Percentiles rank a stretch among this genome's conserved stretches.
Evolutionary conservation across 2,888 invertebrate genomes (phyloP).

Genomic region (Amiota mariae): DNA sequence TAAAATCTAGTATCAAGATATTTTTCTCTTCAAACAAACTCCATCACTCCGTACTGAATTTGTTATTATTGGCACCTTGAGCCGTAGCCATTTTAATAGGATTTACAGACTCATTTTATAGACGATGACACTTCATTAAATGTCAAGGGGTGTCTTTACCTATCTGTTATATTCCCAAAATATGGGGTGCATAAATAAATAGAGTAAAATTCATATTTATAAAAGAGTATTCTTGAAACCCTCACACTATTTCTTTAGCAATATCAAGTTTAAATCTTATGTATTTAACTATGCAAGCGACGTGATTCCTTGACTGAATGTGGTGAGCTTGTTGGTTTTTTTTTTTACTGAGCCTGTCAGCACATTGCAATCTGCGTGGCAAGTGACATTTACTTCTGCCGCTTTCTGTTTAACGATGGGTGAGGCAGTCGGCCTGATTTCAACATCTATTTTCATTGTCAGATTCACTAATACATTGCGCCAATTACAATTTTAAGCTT

Average conservation of each 20-base stretch:
- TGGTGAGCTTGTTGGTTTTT: conserved; percentile 6
- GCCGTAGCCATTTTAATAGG: conserved; percentile 62
- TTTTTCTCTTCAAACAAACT: background rate
- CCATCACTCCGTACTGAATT: conserved; percentile 37
- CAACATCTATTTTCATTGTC: conserved; percentile 61
- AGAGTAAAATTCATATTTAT: conserved; percentile 61
- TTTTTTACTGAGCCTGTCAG: conserved; percentile 55
- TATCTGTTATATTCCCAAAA: conserved; percentile 21
- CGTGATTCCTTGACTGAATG: background rate
- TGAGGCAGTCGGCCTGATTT: conserved; percentile 27
- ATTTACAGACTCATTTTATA: conserved; percentile 69
- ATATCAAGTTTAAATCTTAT: conserved; percentile 52
- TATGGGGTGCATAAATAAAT: conserved; percentile 62
- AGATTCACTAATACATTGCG: conserved; percentile 56
- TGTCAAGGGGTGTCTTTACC: conserved; percentile 51
- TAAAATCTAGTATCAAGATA: no score
- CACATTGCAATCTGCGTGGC: conserved; percentile 52
- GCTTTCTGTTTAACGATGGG: background rate
- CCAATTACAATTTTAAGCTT: conserved; percentile 44
- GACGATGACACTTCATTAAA: conserved; percentile 69
- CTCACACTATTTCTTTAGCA: conserved; percentile 45
- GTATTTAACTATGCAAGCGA: conserved; percentile 45
- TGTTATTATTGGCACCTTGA: conserved; percentile 54
- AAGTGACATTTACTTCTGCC: conserved; percentile 53
- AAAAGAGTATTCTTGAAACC: conserved; percentile 49